Base-by-base conservation (phyloP, 2,797 vertebrate species). In the Phrynocephalus guinanensis region DNA sequence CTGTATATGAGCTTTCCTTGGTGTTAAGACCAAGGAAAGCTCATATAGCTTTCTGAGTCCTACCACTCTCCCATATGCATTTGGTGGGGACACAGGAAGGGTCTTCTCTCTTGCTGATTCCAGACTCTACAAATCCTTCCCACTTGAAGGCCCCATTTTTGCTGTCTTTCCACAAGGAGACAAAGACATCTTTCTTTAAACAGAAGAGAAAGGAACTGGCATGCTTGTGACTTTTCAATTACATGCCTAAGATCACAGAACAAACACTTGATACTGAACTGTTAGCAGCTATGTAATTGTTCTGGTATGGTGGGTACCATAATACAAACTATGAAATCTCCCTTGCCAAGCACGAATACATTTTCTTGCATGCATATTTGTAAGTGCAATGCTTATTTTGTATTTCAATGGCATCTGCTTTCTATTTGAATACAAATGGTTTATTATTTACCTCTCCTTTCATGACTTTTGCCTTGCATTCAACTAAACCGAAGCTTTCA, bases 161-260 rank as follows among this genome's bases (percentile, higher is more conserved):
- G 52, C 13, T 56, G 52, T 56, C 52, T 56, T 56, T 56, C 52
- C 52, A 56, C 52, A 56, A 56, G 52, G 13, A 56, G 52, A 56
- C 52, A 56, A 56, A 56, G 2, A 9, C 52, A 9, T 56, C 52
- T 56, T 56, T 33, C 33, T 33, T 33, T 50, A 91, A 93, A 87
- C 56, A 73, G 75, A 72, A 92, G 91, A 91, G 88, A 91, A 93
- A 92, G 78, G 86, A 90, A 88, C 28, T 90, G 91, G 79, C 66
- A 38, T 75, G 50, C 78, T 89, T 89, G 79, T 44, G 92, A 75
- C 80, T 95, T 92, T 86, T 81, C 93, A 94, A 71, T 90, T 44
- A 24, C 84, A 79, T 0, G 68, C 86, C 90, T 13, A 88, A 88
- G 90, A 90, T 92, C 80, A 72, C 52, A 56, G 87, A 85, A 84